These are phyloP conservation scores for Conger conger DNA, from an alignment of 2,113 vertebrate genomes.

Conservation along the genomic window DNA sequence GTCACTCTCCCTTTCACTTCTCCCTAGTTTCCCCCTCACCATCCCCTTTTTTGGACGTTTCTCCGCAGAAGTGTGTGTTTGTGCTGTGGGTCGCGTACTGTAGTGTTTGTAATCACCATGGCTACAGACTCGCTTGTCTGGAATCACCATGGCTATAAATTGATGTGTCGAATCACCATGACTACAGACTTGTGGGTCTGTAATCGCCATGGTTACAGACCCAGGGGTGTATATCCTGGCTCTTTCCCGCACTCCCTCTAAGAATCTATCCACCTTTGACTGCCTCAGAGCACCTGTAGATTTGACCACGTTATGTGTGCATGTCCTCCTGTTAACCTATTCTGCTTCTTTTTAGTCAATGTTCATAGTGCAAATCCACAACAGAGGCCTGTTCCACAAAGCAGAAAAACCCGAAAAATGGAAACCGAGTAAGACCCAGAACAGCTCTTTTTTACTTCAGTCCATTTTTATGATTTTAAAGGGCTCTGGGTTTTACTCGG, in stretches of 20 bases:
- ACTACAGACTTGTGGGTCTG: too few relatives aligned
- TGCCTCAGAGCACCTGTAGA: not conserved
- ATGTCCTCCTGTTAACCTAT: not conserved
- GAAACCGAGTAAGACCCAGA: too few relatives aligned
- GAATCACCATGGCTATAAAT: too few relatives aligned
- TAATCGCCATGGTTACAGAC: not conserved
- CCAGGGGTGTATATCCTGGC: not conserved
- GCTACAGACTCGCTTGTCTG: too few relatives aligned
- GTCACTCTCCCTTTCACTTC: slow-evolving; percentile 24
- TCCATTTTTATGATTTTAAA: too few relatives aligned
- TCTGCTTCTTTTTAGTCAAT: not conserved
- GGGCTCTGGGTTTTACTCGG: too few relatives aligned
- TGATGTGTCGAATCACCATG: too few relatives aligned
- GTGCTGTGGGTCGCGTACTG: not conserved
- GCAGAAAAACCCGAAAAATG: too few relatives aligned
- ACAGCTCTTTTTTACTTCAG: too few relatives aligned
- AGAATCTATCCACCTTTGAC: not conserved
- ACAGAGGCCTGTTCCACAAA: too few relatives aligned
- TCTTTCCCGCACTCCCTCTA: not conserved
- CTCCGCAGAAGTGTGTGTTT: not conserved
- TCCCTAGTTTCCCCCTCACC: not conserved
- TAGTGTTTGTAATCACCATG: not conserved
- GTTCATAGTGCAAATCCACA: not conserved
- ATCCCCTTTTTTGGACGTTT: not conserved
- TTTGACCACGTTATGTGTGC: not conserved